These are phyloP conservation scores for Poeciliopsis gracilis DNA, from an alignment of 2,797 vertebrate genomes.

Conservation along the genomic window DNA sequence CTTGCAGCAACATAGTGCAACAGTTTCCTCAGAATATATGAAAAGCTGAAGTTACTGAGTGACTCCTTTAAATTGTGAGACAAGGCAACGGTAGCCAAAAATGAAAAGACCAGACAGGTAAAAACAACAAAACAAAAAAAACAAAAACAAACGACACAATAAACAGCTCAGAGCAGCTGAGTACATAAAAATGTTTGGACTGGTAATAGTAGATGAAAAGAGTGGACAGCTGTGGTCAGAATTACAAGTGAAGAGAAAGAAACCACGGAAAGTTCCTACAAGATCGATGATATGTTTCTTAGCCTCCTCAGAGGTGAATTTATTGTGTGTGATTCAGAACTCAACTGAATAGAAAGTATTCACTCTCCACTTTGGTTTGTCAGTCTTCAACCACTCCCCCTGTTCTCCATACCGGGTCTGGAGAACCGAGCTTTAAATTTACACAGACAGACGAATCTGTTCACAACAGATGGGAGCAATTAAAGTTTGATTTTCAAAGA, in stretches of 20 bases:
- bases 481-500: conserved; percentile 61
- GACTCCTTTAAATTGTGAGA: not conserved
- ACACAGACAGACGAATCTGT: conserved; percentile 57
- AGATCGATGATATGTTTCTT: conserved; percentile 65
- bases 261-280: conserved; percentile 27
- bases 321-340: conserved; percentile 65
- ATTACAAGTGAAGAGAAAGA: not conserved
- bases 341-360: conserved; percentile 59
- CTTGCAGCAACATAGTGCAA: not conserved
- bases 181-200: not conserved
- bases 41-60: not conserved
- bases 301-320: conserved; percentile 60
- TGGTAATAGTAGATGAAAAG: not conserved
- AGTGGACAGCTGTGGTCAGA: not conserved
- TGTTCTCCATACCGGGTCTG: conserved; percentile 36
- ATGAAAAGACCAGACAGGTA: not conserved
- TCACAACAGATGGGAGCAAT: conserved; percentile 68
- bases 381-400: not conserved
- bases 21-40: not conserved
- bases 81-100: not conserved
- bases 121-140: not conserved
- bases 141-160: not conserved
- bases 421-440: conserved; percentile 50
- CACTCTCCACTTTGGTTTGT: conserved; percentile 8
- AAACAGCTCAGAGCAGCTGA: not conserved